Base-by-base conservation (phyloP, 1,140 invertebrate species). In the Macrotrachela quadricornifera region DNA sequence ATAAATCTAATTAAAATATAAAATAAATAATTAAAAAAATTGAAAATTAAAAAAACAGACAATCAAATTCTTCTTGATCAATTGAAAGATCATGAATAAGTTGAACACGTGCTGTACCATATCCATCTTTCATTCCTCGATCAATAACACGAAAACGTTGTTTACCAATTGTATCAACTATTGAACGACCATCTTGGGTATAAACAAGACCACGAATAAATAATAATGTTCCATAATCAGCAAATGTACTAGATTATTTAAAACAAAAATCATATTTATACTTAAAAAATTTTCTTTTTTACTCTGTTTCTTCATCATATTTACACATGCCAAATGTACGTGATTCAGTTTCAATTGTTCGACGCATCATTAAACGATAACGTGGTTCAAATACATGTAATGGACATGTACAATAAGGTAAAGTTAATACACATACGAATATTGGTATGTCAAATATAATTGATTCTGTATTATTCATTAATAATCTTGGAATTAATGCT, bases 381-480 rank as follows among this genome's bases (percentile, higher is more conserved):
- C 84, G 76, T 1, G 85, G 84, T 62, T 91, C 85, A 69, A 82
- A 88, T 2, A 90, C 82, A 62, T 85, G 85, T 14, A 92, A 71
- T 0, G 85, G 85, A 68, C 85, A 91, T 0, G 83, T 78, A 14
- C 90, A 78, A 15, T 74, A 76, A 1, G 86, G 85, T 61, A 80
- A 86, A 12, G 81, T 81, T 15, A 83, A 78, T 1, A 83, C 86
- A 65, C 85, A 90, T 1, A 88, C 79, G 64, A 90, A 88, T 9
- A 91, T 78, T 1, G 85, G 82, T 41, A 90, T 77, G 59, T 81
- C 67, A 30, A 30, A 30, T 2, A 30, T 30, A 4, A 30, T 30
- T 30, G 21, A 30, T 30, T 30, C 21, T 8, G 21, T 30, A 30
- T 8, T 30, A 30, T 30, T 30, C 8, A 8, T 2, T 30, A 30